Base-by-base conservation (phyloP, 92 coral and sea anemone species). In the Zoanthus solanderi region DNA sequence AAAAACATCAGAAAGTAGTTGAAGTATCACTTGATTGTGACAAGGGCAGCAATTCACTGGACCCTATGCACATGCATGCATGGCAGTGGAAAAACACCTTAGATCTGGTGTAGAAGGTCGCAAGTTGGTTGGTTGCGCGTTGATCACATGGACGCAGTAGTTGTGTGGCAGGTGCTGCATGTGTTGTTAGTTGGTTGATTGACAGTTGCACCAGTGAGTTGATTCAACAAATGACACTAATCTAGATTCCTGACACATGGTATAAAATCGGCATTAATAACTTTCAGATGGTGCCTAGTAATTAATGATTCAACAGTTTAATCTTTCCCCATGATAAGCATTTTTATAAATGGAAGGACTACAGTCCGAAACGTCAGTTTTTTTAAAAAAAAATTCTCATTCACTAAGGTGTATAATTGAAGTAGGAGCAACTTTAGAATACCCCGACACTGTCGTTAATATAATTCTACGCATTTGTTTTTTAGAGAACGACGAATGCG, bases 161-260 rank as follows among this genome's bases (percentile, higher is more conserved):
- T 83, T 88, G 89, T 88, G 95, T 78, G 89, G 92, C 88, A 86
- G 91, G 89, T 85, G 98, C 89, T 81, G 94, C 89, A 83, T 83
- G 94, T 93, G 94, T 88, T 83, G 97, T 93, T 82, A 92, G 92
- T 92, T 34, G 94, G 93, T 78, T 52, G 92, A 85, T 89, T 89
- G 90, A 80, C 60, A 75, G 78, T 61, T 46, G 85, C 89, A 90
- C 93, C 93, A 92, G 98, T 95, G 23, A 23, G 23, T 23, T 81
- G 96, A 76, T 75, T 91, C 90, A 87, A 93, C 98, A 95, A 91
- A 89, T 92, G 84, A 92, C 92, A 91, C 88, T 93, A 93, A 71
- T 90, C 84, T 91, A 85, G 84, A 79, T 65, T 88, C 91, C 95
- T 87, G 90, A 92, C 66, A 84, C 74, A 88, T 72, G 88, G 86